phyloP scores from a whole-genome alignment of 35 echinoderm and acorn worm species.

The Amphiura filiformis region DNA sequence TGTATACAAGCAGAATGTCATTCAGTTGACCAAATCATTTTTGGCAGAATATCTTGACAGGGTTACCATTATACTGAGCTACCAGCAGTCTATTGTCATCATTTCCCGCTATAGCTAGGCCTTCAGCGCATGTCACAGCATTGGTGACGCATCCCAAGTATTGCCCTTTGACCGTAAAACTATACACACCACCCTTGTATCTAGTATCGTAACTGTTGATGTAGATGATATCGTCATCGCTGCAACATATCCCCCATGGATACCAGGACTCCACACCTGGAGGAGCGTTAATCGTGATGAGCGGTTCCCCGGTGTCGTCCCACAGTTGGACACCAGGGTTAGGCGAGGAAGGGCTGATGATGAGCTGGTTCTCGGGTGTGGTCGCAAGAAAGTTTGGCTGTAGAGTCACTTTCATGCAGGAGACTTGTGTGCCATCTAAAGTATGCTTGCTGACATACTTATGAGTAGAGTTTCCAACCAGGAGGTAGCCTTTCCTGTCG shows the following conservation, averaged over 20 bases:
- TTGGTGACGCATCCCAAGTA: background rate
- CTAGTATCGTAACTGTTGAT: background rate
- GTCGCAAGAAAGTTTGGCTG: background rate
- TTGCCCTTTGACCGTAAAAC: background rate
- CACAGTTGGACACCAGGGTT: background rate
- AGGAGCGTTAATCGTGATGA: background rate
- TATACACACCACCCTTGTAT: background rate
- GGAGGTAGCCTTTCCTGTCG: background rate
- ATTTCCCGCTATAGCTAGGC: background rate
- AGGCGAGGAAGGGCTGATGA: background rate
- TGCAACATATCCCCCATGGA: background rate
- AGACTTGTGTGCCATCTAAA: background rate
- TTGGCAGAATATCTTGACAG: background rate
- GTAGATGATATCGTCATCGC: background rate
- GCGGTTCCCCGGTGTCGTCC: background rate
- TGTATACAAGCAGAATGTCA: too few species aligned
- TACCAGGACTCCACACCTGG: background rate
- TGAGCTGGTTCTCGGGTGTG: background rate
- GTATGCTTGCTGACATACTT: background rate
- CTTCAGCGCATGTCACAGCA: constrained; percentile 5
- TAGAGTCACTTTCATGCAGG: background rate
- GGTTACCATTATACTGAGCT: background rate
- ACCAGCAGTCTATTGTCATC: background rate
- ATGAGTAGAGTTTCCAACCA: background rate
- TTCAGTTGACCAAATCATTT: too few species aligned